These are phyloP conservation scores for Limnephilus marmoratus DNA, from an alignment of 2,888 invertebrate species.

Conservation along the genomic window DNA sequence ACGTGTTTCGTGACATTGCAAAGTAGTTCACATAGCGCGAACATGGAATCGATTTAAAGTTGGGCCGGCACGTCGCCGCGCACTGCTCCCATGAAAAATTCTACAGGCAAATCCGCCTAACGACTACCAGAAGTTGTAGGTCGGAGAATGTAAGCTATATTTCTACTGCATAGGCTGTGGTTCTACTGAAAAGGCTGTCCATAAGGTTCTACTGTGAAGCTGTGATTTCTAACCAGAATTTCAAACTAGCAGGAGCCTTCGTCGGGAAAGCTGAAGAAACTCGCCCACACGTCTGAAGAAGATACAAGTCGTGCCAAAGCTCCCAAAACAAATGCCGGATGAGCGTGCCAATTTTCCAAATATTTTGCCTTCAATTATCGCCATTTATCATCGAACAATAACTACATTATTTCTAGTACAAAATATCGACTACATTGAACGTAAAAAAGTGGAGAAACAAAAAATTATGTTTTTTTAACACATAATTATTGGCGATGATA, in stretches of 20 bases:
- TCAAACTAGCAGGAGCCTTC: conserved; percentile 10
- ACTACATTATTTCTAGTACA: not conserved
- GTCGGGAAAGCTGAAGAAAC: conserved; percentile 25
- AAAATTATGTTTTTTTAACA: not conserved
- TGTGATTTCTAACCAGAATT: not conserved
- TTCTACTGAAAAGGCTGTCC: conserved; percentile 3
- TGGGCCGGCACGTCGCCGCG: conserved; percentile 46
- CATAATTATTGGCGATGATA: no score
- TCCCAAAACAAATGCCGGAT: not conserved
- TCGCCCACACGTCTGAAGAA: conserved; percentile 5
- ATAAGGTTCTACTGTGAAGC: conserved; percentile 23
- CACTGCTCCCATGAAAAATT: conserved; percentile 44
- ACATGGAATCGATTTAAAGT: conserved; percentile 60
- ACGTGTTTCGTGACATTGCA: conserved; percentile 19
- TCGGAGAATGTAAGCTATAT: not conserved
- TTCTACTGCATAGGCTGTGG: conserved; percentile 33
- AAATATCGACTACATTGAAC: not conserved
- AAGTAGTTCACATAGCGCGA: conserved; percentile 43
- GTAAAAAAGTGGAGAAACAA: not conserved
- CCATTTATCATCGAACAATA: not conserved
- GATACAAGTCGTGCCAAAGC: conserved; percentile 23
- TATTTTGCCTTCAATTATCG: not conserved
- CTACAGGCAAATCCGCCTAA: conserved; percentile 27
- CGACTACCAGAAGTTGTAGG: conserved; percentile 8
- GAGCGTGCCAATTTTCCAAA: not conserved